phyloP scores from a whole-genome alignment of 1,140 invertebrate genomes.

The Aricia agestis region DNA sequence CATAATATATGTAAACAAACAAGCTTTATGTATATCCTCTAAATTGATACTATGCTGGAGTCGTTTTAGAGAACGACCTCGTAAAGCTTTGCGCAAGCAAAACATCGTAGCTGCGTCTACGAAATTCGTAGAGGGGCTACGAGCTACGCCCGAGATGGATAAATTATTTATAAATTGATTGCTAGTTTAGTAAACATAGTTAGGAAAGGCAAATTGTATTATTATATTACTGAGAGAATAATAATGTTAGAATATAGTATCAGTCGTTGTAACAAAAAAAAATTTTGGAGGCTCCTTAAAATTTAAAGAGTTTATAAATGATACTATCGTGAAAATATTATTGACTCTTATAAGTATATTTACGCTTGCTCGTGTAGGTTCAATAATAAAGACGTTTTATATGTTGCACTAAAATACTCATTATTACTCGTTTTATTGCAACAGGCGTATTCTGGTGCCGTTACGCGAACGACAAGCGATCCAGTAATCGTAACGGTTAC shows the following conservation, averaged over 20 bases:
- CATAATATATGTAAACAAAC: neutral
- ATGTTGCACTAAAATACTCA: slow-evolving; percentile 41
- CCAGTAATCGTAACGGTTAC: slow-evolving; percentile 10
- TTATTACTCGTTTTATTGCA: slow-evolving; percentile 47
- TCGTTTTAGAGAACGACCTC: neutral
- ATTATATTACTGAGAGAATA: neutral
- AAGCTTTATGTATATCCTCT: slow-evolving; percentile 3
- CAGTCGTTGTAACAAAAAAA: too few relatives aligned
- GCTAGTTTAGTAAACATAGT: neutral
- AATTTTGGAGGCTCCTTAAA: neutral
- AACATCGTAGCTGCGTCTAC: slow-evolving; percentile 7
- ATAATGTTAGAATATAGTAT: too few relatives aligned
- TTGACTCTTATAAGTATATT: neutral
- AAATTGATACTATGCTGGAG: slow-evolving; percentile 3
- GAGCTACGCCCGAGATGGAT: neutral
- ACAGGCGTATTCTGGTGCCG: slow-evolving; percentile 35
- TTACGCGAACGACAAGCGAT: slow-evolving; percentile 6
- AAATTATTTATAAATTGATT: neutral
- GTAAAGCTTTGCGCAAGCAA: slow-evolving; percentile 1
- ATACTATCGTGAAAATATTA: neutral
- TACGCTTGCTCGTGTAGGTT: slow-evolving; percentile 5
- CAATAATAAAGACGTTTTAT: slow-evolving; percentile 35
- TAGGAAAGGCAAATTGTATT: neutral
- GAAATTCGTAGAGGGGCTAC: slow-evolving; percentile 5
- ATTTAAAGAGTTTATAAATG: neutral